Conservation (phyloP, 2,113 vertebrate species). For the Nothoprocta perdicaria region DNA sequence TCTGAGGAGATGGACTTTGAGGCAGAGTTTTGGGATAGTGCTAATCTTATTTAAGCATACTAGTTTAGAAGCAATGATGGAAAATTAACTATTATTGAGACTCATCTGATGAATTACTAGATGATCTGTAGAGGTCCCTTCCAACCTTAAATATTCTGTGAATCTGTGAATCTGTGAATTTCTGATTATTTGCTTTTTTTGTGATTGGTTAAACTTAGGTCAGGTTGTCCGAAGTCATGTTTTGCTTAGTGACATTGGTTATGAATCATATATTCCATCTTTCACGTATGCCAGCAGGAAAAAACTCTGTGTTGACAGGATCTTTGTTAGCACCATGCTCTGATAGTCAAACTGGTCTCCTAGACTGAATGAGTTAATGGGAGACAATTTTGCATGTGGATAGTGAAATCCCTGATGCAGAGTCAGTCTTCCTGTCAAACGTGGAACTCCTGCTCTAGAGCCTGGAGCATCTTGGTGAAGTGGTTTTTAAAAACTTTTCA, state of each 20-base stretch:
- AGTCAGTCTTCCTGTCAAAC: neutral
- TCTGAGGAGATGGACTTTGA: neutral
- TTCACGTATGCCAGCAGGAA: neutral
- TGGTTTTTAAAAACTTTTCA: neutral
- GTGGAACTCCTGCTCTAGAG: neutral
- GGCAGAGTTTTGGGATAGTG: neutral
- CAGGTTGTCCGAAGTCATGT: neutral
- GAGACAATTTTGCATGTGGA: rapidly evolving
- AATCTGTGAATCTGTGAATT: too few species aligned
- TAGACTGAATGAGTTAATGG: neutral
- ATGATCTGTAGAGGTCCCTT: too few species aligned
- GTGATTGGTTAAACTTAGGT: neutral
- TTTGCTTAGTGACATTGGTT: neutral
- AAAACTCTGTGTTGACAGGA: neutral
- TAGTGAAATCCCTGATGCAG: neutral
- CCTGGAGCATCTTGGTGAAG: neutral
- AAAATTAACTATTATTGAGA: neutral
- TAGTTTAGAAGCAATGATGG: neutral
- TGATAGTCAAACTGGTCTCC: neutral
- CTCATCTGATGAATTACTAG: neutral
- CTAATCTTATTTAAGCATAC: neutral
- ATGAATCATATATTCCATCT: neutral
- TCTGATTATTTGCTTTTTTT: neutral
- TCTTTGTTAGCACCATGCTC: neutral
- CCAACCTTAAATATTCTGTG: too few species aligned